Base-by-base conservation (phyloP, 2,113 vertebrate species). In the Desmodus rotundus region DNA sequence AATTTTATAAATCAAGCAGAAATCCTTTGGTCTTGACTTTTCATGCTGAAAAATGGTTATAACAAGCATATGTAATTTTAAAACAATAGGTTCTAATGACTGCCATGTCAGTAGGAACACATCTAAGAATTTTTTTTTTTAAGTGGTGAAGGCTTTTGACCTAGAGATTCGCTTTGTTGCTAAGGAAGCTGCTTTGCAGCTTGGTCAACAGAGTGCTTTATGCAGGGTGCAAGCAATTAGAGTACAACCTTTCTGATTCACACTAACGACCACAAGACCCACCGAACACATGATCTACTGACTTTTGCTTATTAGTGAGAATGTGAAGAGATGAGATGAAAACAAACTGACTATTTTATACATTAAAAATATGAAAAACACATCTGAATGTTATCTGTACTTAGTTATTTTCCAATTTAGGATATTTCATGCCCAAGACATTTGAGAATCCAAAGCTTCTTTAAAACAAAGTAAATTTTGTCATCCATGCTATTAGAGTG, bases 81-180 rank as follows among this genome's bases (percentile, higher is more conserved):
- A 93, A 95, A 96, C 95, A 97, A 95, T 94, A 78, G 77, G 47
- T 91, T 94, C 47, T 97, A 97, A 97, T 91, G 65, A 96, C 91
- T 78, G 38, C 70, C 47, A 38, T 87, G 63, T 87, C 97, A 54
- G 96, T 83, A 96, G 96, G 91, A 92, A 96, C 93, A 96, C 91
- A 97, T 92, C 89, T 82, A 91, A 93, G 78, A 92, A 94, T 91
- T 93, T 65, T 33, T 26, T 26, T 68, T 10, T 17, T 94, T 78
- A 73, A 38, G 14, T 38, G 36, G 31, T 81, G 47, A 94, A 77
- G n/a, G 87, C 61, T 97, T 97, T 89, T 96, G 93, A 89, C 96
- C 95, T 84, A 50, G 58, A 84, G 83, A 95, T 93, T 92, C 80
- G 26, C 67, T 96, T 72, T 87, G 95, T 96, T 1, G 1, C 94